Percentiles rank a stretch among this genome's conserved stretches.
Conservation (phyloP, 2,113 vertebrate species). For the Tympanuchus pallidicinctus region DNA sequence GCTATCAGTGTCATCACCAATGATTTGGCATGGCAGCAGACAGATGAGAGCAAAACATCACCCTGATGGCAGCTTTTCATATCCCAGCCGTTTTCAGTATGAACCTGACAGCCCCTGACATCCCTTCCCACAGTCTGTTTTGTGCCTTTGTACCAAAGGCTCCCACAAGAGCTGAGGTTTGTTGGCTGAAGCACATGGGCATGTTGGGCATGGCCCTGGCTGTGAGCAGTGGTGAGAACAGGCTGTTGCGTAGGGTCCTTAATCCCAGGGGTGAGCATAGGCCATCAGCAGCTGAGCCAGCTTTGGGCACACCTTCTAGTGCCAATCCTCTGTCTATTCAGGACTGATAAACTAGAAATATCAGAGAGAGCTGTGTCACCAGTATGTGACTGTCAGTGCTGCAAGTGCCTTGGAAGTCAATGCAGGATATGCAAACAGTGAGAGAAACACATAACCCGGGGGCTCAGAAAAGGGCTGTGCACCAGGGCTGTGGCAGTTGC, state of each 20-base stretch:
- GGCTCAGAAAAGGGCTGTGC: background rate
- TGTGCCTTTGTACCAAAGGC: background rate
- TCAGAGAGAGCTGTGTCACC: background rate
- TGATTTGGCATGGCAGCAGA: fast-evolving
- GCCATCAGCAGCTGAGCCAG: background rate
- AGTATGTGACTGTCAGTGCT: background rate
- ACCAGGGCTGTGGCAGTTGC: background rate
- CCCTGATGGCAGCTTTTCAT: background rate
- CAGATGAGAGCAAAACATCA: background rate
- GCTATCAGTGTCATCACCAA: background rate
- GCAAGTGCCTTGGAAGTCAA: background rate
- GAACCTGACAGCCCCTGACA: background rate
- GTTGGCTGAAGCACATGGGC: background rate
- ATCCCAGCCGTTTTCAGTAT: background rate
- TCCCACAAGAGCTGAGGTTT: background rate
- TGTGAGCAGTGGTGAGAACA: background rate
- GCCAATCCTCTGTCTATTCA: background rate
- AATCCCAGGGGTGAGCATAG: fast-evolving
- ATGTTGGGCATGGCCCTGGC: fast-evolving
- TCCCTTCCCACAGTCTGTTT: background rate
- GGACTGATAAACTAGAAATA: background rate
- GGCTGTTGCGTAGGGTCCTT: background rate
- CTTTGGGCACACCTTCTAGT: background rate
- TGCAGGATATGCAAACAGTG: fast-evolving
- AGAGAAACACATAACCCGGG: background rate